Evolutionary conservation across 2,113 vertebrate species (phyloP).

Genomic region (Paramisgurnus dabryanus): DNA sequence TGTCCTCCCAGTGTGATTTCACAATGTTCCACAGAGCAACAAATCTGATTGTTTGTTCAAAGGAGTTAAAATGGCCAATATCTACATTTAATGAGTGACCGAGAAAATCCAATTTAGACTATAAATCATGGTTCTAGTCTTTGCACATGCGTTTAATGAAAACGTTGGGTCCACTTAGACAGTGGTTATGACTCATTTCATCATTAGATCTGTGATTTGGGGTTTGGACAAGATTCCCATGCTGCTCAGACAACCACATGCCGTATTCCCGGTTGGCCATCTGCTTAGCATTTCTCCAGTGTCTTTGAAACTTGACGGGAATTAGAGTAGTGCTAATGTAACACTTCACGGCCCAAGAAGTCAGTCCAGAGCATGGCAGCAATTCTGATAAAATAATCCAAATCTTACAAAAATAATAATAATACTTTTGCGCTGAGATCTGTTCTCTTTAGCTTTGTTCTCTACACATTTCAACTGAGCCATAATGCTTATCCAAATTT

Average conservation of each 20-base stretch:
- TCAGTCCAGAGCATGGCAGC: slow-evolving; percentile 63
- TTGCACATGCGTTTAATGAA: slow-evolving; percentile 61
- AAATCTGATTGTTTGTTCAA: no score
- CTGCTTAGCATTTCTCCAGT: slow-evolving; percentile 69
- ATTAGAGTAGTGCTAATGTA: slow-evolving; percentile 70
- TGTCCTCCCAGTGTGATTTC: no score
- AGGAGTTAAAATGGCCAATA: no score
- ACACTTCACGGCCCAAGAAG: slow-evolving; percentile 68
- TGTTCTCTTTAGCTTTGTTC: not conserved
- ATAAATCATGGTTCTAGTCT: slow-evolving; percentile 55
- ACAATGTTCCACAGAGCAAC: no score
- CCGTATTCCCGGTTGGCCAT: slow-evolving; percentile 69
- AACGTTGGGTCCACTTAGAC: slow-evolving; percentile 59
- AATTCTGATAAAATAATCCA: slow-evolving; percentile 57
- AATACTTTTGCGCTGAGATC: slow-evolving; percentile 10
- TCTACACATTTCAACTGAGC: slow-evolving; percentile 27
- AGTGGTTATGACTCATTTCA: slow-evolving; percentile 75
- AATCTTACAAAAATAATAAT: no score
- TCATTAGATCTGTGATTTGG: slow-evolving; percentile 71
- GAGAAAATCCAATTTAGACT: slow-evolving; percentile 51
- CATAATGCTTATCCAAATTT: not conserved
- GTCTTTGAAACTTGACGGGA: slow-evolving; percentile 64
- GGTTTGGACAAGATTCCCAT: slow-evolving; percentile 71
- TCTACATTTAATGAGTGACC: not conserved
- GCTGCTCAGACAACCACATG: slow-evolving; percentile 67